Conservation (phyloP, 2,888 invertebrate genomes). For the Lycaena phlaeas region DNA sequence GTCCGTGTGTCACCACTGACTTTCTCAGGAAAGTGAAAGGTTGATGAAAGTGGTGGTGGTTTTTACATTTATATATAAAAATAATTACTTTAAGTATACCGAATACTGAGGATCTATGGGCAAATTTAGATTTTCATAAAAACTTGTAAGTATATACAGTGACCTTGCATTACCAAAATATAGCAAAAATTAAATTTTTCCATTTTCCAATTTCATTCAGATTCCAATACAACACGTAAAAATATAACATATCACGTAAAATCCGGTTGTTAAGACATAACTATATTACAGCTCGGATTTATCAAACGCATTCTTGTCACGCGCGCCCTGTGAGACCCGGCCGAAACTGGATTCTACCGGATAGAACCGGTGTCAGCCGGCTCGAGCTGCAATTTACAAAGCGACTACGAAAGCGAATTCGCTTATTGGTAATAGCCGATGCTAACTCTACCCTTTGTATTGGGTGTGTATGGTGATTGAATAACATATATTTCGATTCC, state of each 20-base stretch:
- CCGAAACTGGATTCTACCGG: slow-evolving; percentile 9
- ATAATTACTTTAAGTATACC: no score
- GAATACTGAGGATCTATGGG: no score
- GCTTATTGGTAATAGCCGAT: slow-evolving; percentile 8
- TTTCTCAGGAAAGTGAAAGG: no score
- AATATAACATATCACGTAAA: slow-evolving; percentile 1
- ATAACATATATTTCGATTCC: background rate
- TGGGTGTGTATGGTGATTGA: slow-evolving; percentile 3
- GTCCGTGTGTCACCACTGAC: no score
- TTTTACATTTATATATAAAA: no score
- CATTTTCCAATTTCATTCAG: no score
- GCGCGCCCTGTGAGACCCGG: slow-evolving; percentile 9
- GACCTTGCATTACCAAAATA: no score
- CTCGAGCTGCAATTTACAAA: slow-evolving; percentile 10
- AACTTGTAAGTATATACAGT: no score
- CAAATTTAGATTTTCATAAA: no score
- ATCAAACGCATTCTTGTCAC: slow-evolving; percentile 8
- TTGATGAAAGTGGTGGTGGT: no score
- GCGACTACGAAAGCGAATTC: slow-evolving; percentile 10
- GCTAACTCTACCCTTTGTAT: slow-evolving; percentile 4
- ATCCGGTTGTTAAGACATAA: slow-evolving; percentile 7
- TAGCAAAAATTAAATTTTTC: no score
- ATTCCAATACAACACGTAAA: no score
- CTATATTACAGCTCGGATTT: slow-evolving; percentile 6
- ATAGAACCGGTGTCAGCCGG: slow-evolving; percentile 9